Evolutionary conservation across 2,113 vertebrate species (phyloP).

Genomic region (Pteruthius melanotis): DNA sequence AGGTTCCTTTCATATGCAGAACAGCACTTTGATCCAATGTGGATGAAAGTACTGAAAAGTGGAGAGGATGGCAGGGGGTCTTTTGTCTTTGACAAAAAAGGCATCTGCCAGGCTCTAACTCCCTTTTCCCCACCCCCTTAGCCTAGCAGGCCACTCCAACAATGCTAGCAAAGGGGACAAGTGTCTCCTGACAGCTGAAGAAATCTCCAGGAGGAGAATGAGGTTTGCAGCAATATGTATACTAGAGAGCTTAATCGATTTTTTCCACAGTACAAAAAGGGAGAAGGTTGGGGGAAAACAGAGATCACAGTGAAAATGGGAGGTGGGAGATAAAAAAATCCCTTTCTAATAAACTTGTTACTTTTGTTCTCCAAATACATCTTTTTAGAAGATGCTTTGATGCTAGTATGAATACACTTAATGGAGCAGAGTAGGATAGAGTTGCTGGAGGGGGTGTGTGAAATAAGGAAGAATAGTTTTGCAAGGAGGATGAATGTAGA

Average conservation of each 20-base stretch:
- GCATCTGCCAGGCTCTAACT: slow-evolving; percentile 83
- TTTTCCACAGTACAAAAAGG: slow-evolving; percentile 63
- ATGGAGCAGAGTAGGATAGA: neutral
- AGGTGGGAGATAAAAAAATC: neutral
- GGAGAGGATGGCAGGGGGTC: slow-evolving; percentile 70
- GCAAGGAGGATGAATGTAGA: neutral
- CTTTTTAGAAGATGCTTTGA: slow-evolving; percentile 55
- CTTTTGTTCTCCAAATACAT: slow-evolving; percentile 36
- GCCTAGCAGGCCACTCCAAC: slow-evolving; percentile 60
- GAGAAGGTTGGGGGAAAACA: neutral
- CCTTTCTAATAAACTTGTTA: slow-evolving; percentile 69
- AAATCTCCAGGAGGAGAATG: slow-evolving; percentile 58
- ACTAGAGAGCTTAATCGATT: slow-evolving; percentile 62
- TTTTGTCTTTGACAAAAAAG: slow-evolving; percentile 89
- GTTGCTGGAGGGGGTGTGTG: neutral
- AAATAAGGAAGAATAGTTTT: slow-evolving; percentile 20
- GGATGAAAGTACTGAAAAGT: slow-evolving; percentile 77
- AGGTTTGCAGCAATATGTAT: slow-evolving; percentile 14
- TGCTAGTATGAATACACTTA: slow-evolving; percentile 41
- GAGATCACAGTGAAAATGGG: neutral
- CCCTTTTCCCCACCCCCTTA: slow-evolving; percentile 55
- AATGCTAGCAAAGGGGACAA: slow-evolving; percentile 72
- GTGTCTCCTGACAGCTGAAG: slow-evolving; percentile 70
- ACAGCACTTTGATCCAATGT: slow-evolving; percentile 74
- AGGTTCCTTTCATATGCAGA: slow-evolving; percentile 80